A percentile compares a stretch with the other conserved stretches of the same genome.
Conservation (phyloP, 2,113 vertebrate species). For the Lophochroa leadbeateri region DNA sequence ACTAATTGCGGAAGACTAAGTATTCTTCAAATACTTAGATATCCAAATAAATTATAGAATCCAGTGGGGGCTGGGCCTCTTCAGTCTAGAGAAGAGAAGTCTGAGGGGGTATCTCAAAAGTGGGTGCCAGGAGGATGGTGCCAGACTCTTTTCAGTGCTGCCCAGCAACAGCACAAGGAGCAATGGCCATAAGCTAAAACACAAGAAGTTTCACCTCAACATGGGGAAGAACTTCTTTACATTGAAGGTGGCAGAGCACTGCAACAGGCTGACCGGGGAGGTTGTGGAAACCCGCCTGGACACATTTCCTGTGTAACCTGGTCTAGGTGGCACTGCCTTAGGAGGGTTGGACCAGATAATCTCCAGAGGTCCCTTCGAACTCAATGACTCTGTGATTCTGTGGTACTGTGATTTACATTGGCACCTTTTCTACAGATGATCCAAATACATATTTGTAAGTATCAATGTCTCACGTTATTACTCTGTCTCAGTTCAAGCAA, state of each 20-base stretch:
- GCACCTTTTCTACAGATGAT: not conserved
- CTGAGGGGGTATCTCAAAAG: too few species aligned
- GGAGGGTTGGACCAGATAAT: not conserved
- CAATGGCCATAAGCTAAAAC: too few species aligned
- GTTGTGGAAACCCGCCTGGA: not conserved
- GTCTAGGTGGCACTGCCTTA: not conserved
- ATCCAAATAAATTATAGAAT: not conserved
- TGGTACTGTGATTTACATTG: not conserved
- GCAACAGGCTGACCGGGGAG: not conserved
- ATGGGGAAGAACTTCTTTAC: too few species aligned
- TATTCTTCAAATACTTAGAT: too few species aligned
- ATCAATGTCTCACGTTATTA: not conserved
- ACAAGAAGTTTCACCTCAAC: too few species aligned
- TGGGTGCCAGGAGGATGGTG: too few species aligned
- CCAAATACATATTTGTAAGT: not conserved
- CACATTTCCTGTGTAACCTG: not conserved
- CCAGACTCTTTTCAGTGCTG: too few species aligned
- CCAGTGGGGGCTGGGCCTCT: not conserved
- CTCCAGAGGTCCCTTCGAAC: not conserved
- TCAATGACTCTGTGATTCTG: not conserved
- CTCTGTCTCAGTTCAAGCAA: not conserved
- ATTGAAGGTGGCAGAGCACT: not conserved
- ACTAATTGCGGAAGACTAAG: not conserved
- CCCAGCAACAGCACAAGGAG: too few species aligned
- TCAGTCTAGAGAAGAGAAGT: too few species aligned